Evolutionary conservation across 2,113 vertebrate species (phyloP), one percentile per base, ranked within the genome.

Genomic region (Misgurnus anguillicaudatus): DNA sequence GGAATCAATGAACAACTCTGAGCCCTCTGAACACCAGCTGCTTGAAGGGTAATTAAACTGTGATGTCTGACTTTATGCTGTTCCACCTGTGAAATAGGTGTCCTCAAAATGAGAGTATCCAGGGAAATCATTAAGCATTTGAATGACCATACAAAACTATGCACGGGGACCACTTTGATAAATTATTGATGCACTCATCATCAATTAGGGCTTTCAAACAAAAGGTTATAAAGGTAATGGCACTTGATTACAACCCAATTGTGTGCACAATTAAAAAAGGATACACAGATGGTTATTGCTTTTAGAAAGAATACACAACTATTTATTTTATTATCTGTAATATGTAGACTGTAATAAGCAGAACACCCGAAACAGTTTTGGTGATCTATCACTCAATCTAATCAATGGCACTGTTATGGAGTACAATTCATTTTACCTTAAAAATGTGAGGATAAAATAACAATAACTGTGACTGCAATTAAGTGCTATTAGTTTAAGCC

Each of bases 141-240:
- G 87, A 90, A 87, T 83, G 83, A 79, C 42, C 60, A 74, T 82
- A 88, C 17, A 19, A 45, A 39, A 51, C 39, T 74, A 84, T 17
- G 17, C 31, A 31, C 53, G 82, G 79, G 82, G 70, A 83, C 68
- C 65, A 82, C 80, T 84, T 73, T 87, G 80, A 87, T 87, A 73
- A 87, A 88, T 89, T 86, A 90, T 87, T 90, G 81, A 90, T 86
- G 79, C 6, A 55, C 75, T 78, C 62, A 14, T 10, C 31, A 79
- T 80, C 81, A 78, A 87, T 86, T 80, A 87, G 77, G 51, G 69
- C 38, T 45, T 14, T 73, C 60, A 73, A 80, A 65, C 51, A 38
- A 71, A 41, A 17, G 24, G 31, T 47, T 69, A 6, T 69, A 62
- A 4, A 42, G 24, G 41, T 11, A 53, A 38, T 39, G 53, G 8